A percentile compares a stretch with the other conserved stretches of the same genome.
Conservation (phyloP, 2,888 invertebrate species). For the Macrosiphum euphorbiae region DNA sequence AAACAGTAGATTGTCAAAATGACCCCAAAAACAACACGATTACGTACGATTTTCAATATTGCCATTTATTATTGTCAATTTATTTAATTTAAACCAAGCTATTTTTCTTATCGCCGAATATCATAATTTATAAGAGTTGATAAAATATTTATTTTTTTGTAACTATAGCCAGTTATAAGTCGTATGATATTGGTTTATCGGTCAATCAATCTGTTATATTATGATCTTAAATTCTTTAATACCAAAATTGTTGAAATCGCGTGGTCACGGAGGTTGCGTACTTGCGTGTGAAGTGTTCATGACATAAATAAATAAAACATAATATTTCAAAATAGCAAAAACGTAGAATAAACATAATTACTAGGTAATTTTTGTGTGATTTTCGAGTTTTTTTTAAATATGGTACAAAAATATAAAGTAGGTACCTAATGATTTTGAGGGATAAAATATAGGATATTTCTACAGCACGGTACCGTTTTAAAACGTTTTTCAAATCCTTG, state of each 20-base stretch:
- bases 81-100: too few relatives aligned
- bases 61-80: too few relatives aligned
- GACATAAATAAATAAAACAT: neutral
- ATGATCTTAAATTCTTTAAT: neutral
- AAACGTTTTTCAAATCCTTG: neutral
- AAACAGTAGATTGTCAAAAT: too few relatives aligned
- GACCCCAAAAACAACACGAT: too few relatives aligned
- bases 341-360: neutral
- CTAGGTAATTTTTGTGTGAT: neutral
- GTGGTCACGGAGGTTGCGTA: neutral
- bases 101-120: too few relatives aligned
- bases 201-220: neutral
- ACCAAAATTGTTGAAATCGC: constrained; percentile 4
- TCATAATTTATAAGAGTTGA: too few relatives aligned
- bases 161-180: neutral
- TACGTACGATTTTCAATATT: too few relatives aligned
- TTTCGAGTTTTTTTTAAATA: neutral
- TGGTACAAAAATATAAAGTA: neutral
- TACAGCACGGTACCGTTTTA: too few relatives aligned
- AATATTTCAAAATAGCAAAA: neutral
- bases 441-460: neutral
- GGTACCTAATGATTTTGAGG: neutral
- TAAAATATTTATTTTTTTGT: too few relatives aligned
- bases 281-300: neutral
- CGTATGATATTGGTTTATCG: neutral